These are phyloP conservation scores for Alsophila aescularia DNA, from an alignment of 2,888 invertebrate species.

Conservation along the genomic window DNA sequence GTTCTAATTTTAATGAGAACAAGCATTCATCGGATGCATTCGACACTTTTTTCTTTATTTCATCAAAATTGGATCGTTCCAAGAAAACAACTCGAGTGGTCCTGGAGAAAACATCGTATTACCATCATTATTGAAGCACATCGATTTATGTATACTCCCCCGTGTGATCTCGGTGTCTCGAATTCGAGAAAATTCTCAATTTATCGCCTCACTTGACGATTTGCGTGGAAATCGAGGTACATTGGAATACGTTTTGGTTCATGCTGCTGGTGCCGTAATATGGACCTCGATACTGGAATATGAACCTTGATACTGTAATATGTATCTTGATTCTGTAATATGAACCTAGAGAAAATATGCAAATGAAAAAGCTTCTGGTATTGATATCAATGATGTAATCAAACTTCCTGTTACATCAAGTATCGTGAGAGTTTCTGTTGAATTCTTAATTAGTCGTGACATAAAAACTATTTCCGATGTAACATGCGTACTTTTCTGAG, in stretches of 20 bases:
- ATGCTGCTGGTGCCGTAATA: constrained; percentile 14
- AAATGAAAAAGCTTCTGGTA: neutral
- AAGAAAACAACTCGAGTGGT: neutral
- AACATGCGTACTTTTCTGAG: too few relatives aligned
- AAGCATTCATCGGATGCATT: neutral
- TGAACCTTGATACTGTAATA: neutral
- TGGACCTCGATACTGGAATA: neutral
- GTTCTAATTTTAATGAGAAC: too few relatives aligned
- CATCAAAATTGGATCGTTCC: neutral
- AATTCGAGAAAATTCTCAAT: constrained; percentile 31
- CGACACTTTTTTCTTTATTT: neutral
- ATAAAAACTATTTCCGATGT: too few relatives aligned
- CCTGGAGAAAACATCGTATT: constrained; percentile 12
- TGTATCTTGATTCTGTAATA: neutral
- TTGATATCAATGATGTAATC: neutral
- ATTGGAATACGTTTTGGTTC: constrained; percentile 12
- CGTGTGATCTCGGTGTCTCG: constrained; percentile 31
- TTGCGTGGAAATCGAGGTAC: constrained; percentile 8
- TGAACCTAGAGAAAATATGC: neutral
- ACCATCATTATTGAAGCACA: constrained; percentile 20
- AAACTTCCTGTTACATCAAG: neutral
- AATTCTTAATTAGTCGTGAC: too few relatives aligned
- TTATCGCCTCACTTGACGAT: constrained; percentile 32
- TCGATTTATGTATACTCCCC: constrained; percentile 26
- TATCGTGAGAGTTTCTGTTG: too few relatives aligned